Evolutionary conservation across 2,888 invertebrate genomes (phyloP).

Genomic region (Caenorhabditis imperialis): DNA sequence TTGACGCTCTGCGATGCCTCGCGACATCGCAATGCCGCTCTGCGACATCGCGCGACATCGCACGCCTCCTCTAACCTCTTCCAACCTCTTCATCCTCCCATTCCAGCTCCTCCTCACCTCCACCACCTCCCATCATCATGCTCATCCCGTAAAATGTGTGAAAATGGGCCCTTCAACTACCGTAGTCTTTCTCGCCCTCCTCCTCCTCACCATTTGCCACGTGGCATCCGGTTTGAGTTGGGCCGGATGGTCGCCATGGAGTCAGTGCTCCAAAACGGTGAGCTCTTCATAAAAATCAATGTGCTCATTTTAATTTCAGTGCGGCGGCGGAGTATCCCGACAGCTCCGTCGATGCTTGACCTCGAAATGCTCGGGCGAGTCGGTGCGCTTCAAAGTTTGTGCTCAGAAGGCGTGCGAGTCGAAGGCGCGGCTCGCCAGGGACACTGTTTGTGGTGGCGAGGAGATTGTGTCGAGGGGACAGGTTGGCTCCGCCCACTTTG

Average conservation of each 20-base stretch:
- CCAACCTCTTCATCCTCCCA: no score
- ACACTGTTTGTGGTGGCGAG: constrained; percentile 63
- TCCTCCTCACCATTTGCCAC: constrained; percentile 14
- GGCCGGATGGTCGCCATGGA: constrained; percentile 71
- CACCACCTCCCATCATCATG: no score
- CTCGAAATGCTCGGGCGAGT: constrained; percentile 67
- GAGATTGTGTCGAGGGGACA: constrained; percentile 60
- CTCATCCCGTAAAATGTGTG: no score
- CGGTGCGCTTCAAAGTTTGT: constrained; percentile 65
- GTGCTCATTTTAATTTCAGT: constrained; percentile 44
- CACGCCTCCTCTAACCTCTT: no score
- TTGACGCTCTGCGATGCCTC: no score
- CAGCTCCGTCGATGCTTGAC: constrained; percentile 73
- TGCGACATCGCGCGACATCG: no score
- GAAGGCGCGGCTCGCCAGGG: constrained; percentile 52
- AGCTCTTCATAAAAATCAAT: no score
- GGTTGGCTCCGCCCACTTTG: constrained; percentile 45
- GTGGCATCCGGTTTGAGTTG: constrained; percentile 49
- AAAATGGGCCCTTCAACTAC: no score
- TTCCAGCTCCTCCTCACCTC: no score
- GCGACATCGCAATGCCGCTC: no score
- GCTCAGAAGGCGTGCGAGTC: constrained; percentile 60
- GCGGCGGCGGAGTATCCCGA: constrained; percentile 70
- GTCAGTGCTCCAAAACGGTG: constrained; percentile 66
- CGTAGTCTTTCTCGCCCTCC: no score